These are phyloP conservation scores for Thaumetopoea pityocampa DNA, from an alignment of 1,140 invertebrate genomes.

Conservation along the genomic window DNA sequence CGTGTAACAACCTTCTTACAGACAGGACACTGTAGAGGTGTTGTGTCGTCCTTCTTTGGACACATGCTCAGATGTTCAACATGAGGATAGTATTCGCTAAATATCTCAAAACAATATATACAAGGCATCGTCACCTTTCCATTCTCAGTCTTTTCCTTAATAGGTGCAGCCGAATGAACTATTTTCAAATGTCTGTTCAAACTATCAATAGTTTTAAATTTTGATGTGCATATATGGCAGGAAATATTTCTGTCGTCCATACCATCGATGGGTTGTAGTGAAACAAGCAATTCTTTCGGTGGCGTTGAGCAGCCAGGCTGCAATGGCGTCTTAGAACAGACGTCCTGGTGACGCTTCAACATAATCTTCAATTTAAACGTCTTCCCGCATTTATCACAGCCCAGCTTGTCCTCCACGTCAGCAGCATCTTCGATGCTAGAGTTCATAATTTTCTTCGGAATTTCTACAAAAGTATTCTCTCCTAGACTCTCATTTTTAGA, in stretches of 20 bases:
- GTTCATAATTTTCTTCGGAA: constrained; percentile 25
- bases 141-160: constrained; percentile 21
- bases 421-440: constrained; percentile 29
- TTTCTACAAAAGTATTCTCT: constrained; percentile 18
- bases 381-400: constrained; percentile 60
- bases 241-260: constrained; percentile 7
- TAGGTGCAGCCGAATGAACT: constrained; percentile 49
- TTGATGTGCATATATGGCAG: constrained; percentile 47
- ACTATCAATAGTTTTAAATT: constrained; percentile 50
- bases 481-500: constrained; percentile 16
- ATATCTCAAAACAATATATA: constrained; percentile 42
- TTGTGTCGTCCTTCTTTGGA: constrained; percentile 26
- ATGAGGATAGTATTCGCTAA: constrained; percentile 46
- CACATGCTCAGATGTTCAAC: constrained; percentile 46
- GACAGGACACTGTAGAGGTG: constrained; percentile 37
- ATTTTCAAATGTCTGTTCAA: constrained; percentile 57
- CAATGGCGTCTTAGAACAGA: constrained; percentile 27
- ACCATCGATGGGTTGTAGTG: constrained; percentile 48
- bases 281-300: constrained; percentile 41
- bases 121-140: constrained; percentile 41
- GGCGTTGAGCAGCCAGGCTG: constrained; percentile 11
- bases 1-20: constrained; percentile 36
- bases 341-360: constrained; percentile 44
- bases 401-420: constrained; percentile 47
- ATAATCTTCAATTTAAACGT: constrained; percentile 67